Conservation (phyloP, 1,140 invertebrate genomes). For the Cherax quadricarinatus region DNA sequence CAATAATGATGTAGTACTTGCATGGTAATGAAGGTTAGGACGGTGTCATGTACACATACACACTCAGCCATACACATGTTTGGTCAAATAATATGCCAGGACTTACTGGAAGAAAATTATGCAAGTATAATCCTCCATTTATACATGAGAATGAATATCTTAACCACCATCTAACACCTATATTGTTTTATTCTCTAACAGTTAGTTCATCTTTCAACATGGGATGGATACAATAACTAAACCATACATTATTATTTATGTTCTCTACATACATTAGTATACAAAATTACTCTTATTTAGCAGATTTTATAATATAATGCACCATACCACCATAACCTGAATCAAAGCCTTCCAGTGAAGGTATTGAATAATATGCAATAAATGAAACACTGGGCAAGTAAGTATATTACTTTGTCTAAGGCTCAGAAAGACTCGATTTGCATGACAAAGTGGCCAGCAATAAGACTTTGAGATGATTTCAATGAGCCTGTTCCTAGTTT, state of each 20-base stretch:
- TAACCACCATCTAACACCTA: slow-evolving; percentile 12
- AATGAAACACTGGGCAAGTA: slow-evolving; percentile 28
- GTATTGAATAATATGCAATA: slow-evolving; percentile 20
- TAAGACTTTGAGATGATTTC: neutral
- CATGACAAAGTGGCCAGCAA: slow-evolving; percentile 10
- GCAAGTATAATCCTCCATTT: slow-evolving; percentile 14
- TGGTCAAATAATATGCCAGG: slow-evolving; percentile 1
- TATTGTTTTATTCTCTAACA: slow-evolving; percentile 1
- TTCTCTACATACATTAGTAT: slow-evolving; percentile 36
- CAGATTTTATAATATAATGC: slow-evolving; percentile 45
- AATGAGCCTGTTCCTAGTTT: neutral
- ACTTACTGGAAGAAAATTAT: neutral
- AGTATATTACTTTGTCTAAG: slow-evolving; percentile 11
- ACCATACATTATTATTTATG: slow-evolving; percentile 22
- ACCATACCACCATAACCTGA: slow-evolving; percentile 50
- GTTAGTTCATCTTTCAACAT: slow-evolving; percentile 22
- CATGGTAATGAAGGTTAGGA: neutral
- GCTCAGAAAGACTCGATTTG: neutral
- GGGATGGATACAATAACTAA: slow-evolving; percentile 33
- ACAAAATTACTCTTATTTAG: slow-evolving; percentile 28
- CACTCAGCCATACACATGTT: neutral
- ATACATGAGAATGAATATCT: slow-evolving; percentile 4
- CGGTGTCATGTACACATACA: neutral
- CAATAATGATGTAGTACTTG: neutral
- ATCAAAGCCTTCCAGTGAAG: slow-evolving; percentile 23